phyloP scores from a whole-genome alignment of 2,113 vertebrate species.

The Apteryx mantelli region DNA sequence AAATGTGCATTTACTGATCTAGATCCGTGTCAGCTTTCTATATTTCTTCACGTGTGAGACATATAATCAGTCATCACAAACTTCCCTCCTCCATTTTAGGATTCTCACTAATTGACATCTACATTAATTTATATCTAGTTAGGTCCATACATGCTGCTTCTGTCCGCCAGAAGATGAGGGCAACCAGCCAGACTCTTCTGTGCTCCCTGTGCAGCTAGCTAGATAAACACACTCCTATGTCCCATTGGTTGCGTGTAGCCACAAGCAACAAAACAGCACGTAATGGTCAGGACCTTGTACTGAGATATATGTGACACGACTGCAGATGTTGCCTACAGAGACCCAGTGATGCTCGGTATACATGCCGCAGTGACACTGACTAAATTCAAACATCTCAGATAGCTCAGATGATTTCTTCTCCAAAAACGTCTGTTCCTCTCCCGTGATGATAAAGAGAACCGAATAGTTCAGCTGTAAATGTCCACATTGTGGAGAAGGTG shows the following conservation, averaged over 20 bases:
- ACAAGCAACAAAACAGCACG: background rate
- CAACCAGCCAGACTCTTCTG: background rate
- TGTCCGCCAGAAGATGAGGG: background rate
- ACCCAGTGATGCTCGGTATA: background rate
- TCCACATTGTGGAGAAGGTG: background rate
- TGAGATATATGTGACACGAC: background rate
- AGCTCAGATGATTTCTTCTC: background rate
- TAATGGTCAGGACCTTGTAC: background rate
- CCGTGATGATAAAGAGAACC: background rate
- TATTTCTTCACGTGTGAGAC: background rate
- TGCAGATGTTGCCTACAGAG: background rate
- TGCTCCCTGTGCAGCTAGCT: background rate
- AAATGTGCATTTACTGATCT: background rate
- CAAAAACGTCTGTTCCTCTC: background rate
- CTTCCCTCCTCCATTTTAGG: background rate
- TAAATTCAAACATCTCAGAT: background rate
- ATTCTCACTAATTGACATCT: background rate
- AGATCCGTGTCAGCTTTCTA: background rate
- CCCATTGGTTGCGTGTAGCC: background rate
- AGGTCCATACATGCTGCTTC: background rate
- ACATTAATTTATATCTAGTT: background rate
- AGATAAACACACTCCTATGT: fast-evolving
- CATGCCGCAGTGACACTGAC: background rate
- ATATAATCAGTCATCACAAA: background rate
- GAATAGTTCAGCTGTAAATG: background rate